Evolutionary conservation across 2,113 vertebrate species (phyloP), one percentile per base, ranked within the genome.

Genomic region (Hyperopisus bebe): DNA sequence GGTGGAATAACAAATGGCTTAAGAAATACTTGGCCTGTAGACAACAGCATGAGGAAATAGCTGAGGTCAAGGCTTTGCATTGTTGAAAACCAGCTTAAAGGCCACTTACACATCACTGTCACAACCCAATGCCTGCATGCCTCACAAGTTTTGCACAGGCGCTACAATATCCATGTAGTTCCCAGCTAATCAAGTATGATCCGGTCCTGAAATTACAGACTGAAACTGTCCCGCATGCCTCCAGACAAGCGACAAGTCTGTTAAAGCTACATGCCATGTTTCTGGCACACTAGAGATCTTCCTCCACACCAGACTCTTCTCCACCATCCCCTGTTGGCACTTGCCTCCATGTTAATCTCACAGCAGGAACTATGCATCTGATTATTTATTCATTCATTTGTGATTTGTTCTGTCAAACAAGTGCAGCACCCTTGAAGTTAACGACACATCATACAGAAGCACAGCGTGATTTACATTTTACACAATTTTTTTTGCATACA

Each of bases 371-470:
- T 88, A 53, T 88, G 90, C 86, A 48, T 93, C 93, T 94, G 93
- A 92, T 94, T 94, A 93, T 90, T 91, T 93, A 94, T 94, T 93
- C 92, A 91, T 94, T 94, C 94, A 93, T 94, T 93, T 93, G 91
- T 93, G 90, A 92, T 93, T 92, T 92, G 90, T 92, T 89, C 91
- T 89, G 91, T 91, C 91, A 92, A 91, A 93, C 91, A 91, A 35
- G 89, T 35, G 35, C 91, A 90, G 58, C 62, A 90, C 90, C 93
- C 90, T 90, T 51, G 48, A 90, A 90, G 82, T 88, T 90, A 94
- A 92, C 70, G 53, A 80, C 46, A 55, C 90, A 91, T 92, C 92
- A 46, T 91, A 91, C 85, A 89, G 90, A 35, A 90, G 90, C 66
- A 85, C 90, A 90, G 90, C 35, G 90, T 90, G 91, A 92, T 90